A percentile compares a stretch with the other conserved stretches of the same genome.
Evolutionary conservation across 1,140 invertebrate species (phyloP).

Genomic region (Drosophila saltans): DNA sequence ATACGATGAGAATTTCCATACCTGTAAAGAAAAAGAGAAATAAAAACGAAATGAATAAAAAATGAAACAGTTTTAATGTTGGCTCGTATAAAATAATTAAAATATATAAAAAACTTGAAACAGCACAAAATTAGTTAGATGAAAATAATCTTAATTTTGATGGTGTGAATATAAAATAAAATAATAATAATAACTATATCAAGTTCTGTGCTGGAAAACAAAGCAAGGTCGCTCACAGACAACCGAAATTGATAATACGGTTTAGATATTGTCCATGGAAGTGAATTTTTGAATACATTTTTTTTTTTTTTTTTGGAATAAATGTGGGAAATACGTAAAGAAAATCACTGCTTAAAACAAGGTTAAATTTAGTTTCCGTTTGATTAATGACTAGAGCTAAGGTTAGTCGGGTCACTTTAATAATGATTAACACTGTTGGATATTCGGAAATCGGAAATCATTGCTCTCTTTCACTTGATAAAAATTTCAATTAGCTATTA

Average conservation of each 20-base stretch:
- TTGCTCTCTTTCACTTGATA: neutral
- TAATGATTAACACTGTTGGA: neutral
- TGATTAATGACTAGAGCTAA: conserved; percentile 18
- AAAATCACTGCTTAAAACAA: neutral
- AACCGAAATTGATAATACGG: conserved; percentile 11
- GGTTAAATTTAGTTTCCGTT: neutral
- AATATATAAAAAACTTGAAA: conserved; percentile 39
- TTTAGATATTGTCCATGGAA: conserved; percentile 6
- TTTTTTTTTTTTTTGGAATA: neutral
- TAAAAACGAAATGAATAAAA: conserved; percentile 49
- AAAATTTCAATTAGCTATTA: conserved; percentile 3
- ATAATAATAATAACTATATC: conserved; percentile 29
- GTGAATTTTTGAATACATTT: neutral
- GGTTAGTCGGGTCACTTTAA: neutral
- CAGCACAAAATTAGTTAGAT: conserved; percentile 36
- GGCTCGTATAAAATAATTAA: conserved; percentile 44
- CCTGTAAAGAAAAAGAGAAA: conserved; percentile 53
- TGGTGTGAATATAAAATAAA: conserved; percentile 49
- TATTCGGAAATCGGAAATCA: neutral
- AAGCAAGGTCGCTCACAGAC: conserved; percentile 61
- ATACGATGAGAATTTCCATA: conserved; percentile 41
- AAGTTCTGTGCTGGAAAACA: conserved; percentile 53
- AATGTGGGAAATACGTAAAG: conserved; percentile 9
- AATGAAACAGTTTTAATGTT: conserved; percentile 37
- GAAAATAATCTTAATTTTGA: conserved; percentile 50